phyloP scores from a whole-genome alignment of 2,797 vertebrate species.

The Emys orbicularis region DNA sequence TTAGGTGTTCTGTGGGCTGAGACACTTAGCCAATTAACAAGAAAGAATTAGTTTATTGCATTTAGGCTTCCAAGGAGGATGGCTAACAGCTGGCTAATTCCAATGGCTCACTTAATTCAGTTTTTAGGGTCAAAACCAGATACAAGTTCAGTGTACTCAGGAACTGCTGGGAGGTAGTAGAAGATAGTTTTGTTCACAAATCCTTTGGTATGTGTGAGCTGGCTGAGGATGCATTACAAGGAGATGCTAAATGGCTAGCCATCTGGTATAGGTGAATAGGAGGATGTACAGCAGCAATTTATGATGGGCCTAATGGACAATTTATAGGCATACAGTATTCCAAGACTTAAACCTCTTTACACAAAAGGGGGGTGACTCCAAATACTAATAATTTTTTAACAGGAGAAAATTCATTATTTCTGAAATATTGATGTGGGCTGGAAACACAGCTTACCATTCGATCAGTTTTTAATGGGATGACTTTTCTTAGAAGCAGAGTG shows the following conservation, averaged over 20 bases:
- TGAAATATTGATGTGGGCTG: not conserved
- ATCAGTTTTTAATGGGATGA: not conserved
- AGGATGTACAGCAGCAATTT: not conserved
- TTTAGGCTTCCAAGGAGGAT: not conserved
- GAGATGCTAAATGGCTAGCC: constrained; percentile 17
- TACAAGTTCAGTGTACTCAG: not conserved
- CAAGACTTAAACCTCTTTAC: not conserved
- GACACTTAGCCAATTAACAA: not conserved
- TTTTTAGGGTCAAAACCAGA: not conserved
- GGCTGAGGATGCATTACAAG: constrained; percentile 23
- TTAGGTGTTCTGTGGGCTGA: not conserved
- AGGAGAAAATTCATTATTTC: not conserved
- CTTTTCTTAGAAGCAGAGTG: not conserved
- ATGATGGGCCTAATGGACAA: not conserved
- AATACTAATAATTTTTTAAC: not conserved
- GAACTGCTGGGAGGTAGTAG: not conserved
- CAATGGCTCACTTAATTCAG: not conserved
- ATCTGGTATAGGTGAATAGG: not conserved
- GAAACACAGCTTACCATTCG: not conserved
- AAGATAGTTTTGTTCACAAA: not conserved
- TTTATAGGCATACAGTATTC: not conserved
- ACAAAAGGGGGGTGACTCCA: not conserved
- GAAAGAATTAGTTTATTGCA: not conserved
- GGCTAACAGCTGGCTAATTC: constrained; percentile 12
- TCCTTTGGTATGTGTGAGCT: not conserved